A percentile compares a stretch with the other conserved stretches of the same genome.
Evolutionary conservation across 2,797 vertebrate species (phyloP).

Genomic region (Triplophysa bombifrons): DNA sequence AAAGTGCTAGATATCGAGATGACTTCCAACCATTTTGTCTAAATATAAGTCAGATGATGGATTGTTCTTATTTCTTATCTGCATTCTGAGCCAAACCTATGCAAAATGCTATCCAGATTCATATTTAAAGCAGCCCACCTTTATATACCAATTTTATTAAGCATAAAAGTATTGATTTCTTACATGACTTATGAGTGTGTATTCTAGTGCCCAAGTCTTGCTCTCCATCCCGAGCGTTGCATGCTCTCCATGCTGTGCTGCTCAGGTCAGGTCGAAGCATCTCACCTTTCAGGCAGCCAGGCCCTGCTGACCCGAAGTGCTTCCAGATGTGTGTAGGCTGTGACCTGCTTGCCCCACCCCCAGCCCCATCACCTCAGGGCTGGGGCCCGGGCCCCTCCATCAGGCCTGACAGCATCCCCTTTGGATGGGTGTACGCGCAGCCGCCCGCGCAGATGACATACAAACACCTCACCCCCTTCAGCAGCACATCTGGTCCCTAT

Average conservation of each 20-base stretch:
- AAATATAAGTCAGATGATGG: neutral
- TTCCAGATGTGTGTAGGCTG: constrained; percentile 81
- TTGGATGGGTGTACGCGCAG: constrained; percentile 72
- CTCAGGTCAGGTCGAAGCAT: constrained; percentile 61
- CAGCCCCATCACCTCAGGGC: constrained; percentile 48
- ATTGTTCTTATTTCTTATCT: constrained; percentile 11
- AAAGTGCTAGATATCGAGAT: too few relatives aligned
- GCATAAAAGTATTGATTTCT: neutral
- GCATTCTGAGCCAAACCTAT: constrained; percentile 1
- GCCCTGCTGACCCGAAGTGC: constrained; percentile 78
- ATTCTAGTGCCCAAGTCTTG: constrained; percentile 18
- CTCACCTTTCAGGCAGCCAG: constrained; percentile 78
- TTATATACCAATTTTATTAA: neutral
- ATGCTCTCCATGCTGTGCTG: constrained; percentile 60
- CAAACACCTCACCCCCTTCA: constrained; percentile 68
- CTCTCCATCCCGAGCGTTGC: constrained; percentile 14
- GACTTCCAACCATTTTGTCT: neutral
- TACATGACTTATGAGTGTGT: constrained; percentile 17
- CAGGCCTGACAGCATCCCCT: constrained; percentile 79
- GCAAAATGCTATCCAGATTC: neutral
- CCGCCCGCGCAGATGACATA: constrained; percentile 73
- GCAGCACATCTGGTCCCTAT: constrained; percentile 82
- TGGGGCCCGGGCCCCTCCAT: constrained; percentile 69
- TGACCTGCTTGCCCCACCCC: constrained; percentile 62
- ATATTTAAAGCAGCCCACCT: neutral